phyloP scores from a whole-genome alignment of 2,888 invertebrate species.

The Lumbricus terrestris region DNA sequence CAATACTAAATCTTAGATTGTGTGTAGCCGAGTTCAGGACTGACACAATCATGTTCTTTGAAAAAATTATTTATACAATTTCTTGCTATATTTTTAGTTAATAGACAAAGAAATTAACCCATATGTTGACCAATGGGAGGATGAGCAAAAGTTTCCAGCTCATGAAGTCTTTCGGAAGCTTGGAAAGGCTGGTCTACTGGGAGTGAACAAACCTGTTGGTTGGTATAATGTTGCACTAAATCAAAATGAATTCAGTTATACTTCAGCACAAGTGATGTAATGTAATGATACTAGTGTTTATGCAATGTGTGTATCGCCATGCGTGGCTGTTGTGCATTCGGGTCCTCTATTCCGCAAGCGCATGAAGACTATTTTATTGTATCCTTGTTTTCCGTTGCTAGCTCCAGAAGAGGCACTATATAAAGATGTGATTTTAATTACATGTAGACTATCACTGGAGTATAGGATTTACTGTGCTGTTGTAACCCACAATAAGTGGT shows the following conservation, averaged over 20 bases:
- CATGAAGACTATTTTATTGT: no score
- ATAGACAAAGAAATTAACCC: slow-evolving; percentile 65
- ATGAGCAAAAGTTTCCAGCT: slow-evolving; percentile 61
- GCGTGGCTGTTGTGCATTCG: not conserved
- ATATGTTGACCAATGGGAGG: slow-evolving; percentile 64
- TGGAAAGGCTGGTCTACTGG: slow-evolving; percentile 63
- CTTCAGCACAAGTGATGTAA: not conserved
- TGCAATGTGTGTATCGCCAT: not conserved
- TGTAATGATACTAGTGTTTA: not conserved
- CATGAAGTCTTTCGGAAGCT: slow-evolving; percentile 63
- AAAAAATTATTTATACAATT: not conserved
- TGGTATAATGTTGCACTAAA: not conserved
- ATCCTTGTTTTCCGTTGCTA: no score
- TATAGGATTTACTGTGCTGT: not conserved
- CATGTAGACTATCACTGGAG: no score
- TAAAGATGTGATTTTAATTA: no score
- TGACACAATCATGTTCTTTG: not conserved
- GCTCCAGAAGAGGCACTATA: no score
- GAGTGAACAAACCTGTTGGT: slow-evolving; percentile 63
- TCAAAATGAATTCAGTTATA: not conserved
- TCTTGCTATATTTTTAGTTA: slow-evolving; percentile 49
- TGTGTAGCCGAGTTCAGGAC: not conserved
- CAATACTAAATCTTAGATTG: not conserved
- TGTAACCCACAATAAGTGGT: not conserved
- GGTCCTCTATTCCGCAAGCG: not conserved